Base-by-base conservation (phyloP, 2,113 vertebrate genomes). In the Lepus timidus region DNA sequence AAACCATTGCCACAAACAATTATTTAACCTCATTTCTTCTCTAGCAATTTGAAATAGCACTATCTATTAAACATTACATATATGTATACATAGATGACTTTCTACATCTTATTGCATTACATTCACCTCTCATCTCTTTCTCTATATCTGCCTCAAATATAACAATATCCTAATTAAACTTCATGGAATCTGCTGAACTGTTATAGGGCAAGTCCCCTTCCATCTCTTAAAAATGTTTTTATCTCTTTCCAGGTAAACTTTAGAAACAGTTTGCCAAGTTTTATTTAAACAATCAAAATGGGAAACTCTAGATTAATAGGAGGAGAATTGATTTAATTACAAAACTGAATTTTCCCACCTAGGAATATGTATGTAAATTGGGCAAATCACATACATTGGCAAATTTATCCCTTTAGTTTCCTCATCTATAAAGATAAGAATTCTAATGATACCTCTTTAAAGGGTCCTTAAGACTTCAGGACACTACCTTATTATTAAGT, bases 221-320 rank as follows among this genome's bases (percentile, higher is more conserved):
- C 29, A 68, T 88, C 91, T 80, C 75, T 70, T 4, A 86, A 92
- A 96, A 27, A 17, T 51, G 14, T 29, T n/a, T 88, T 91, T 73
- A 31, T 88, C 4, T 86, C 71, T 83, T 10, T 90, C 23, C 19
- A 7, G 64, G 9, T 75, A 64, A 80, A 39, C 9, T 29, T 80
- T 67, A 88, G 49, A 84, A 82, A 58, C 55, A 85, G 8, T 5
- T 55, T 84, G 7, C 44, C 31, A 74, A 49, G 11, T 73, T 87
- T 92, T 84, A 73, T 74, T 78, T 58, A 58, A 62, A 91, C 62
- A 73, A 55, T 68, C 20, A 73, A 82, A 58, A 9, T 85, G 5
- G 2, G 12, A 68, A 83, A 39, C 23, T 83, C 29, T 52, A 55
- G 4, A 88, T 51, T 64, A 39, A 78, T 62, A 76, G 76, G 22